Base-by-base conservation (phyloP, 2,888 invertebrate genomes). In the Crocallis elinguaria region DNA sequence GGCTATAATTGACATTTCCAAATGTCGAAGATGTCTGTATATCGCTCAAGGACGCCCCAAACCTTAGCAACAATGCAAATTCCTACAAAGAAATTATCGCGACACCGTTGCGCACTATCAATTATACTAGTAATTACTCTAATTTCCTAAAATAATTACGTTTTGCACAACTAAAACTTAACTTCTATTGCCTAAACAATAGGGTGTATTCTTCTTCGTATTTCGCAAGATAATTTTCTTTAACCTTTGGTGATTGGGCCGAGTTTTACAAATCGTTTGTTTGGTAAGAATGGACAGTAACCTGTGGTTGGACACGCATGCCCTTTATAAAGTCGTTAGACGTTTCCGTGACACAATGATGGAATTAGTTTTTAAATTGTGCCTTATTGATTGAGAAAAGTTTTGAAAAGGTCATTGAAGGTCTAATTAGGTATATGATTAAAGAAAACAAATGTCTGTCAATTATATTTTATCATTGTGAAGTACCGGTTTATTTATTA, bases 171-270 rank as follows among this genome's bases (percentile, higher is more conserved):
- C 49, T 27, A 21, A 62, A 57, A 56, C 29, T 62, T 43, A n/a
- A 49, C 53, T 52, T 62, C 59, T 64, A 54, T 44, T 43, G 13
- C 30, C 44, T 45, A 49, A 60, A 64, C 61, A 64, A 64, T 64
- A 64, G 56, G 52, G 64, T 57, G 48, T 51, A 60, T 57, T 59
- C 25, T 57, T 16, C 5, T 29, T 16, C 50, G 42, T 11, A 9
- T 56, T 44, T 61, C 53, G 58, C 50, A 60, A 54, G 45, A 48
- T 50, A 51, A 64, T 67, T 67, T 65, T 67, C 60, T 58, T 52
- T 67, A 62, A 67, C 65, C 49, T 67, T 67, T 67, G 33, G 12
- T 25, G 51, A 51, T 37, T 52, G 49, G 43, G 37, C 48, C 51
- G 37, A 46, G 48, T 51, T 50, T 59, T 38, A 53, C 46, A 46